Evolutionary conservation across 2,797 vertebrate genomes (phyloP), one percentile per base, ranked within the genome.

Genomic region (Sebastes flavidus): DNA sequence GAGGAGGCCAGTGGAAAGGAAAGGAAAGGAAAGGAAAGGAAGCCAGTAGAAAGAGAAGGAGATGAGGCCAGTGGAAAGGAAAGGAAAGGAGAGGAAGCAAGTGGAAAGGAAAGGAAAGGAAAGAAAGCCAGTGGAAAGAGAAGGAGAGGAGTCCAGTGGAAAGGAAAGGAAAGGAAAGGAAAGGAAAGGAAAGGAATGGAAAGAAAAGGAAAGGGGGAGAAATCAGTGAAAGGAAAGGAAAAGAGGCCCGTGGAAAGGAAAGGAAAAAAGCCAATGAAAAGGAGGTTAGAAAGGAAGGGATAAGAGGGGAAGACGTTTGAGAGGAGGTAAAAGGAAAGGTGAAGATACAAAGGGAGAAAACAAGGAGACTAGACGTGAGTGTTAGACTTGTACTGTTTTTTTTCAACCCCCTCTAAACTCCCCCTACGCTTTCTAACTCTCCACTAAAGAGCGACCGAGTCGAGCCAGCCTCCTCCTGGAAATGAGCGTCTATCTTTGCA

Each of bases 401-500:
- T 75, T 81, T 68, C 65, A 60, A 20, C 61, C 56, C 42, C 20
- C 67, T 82, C 58, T 38, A 14, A 79, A 65, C 32, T 9, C 14
- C 59, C 69, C 65, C 71, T 49, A 71, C 70, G 54, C 84, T 80
- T 75, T 24, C 6, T 29, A 84, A 68, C 70, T 78, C 59, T 58
- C 61, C 42, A 58, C 61, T 65, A 30, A 61, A 73, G 24, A 76
- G 72, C n/a, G 4, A 16, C 67, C 56, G 54, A 74, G 84, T 86
- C 71, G 8, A 30, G 60, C 68, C 66, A n/a, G 55, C 69, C 75
- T 82, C 65, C 65, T 71, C 68, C 65, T 29, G 9, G 16, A 85
- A 89, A 82, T 7, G 14, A 86, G 63, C 7, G 34, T 82, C 77
- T 89, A 80, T 93, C 89, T 89, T 56, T 60, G 52, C 70, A 84